These are phyloP conservation scores for Sinocyclocheilus grahami DNA, from an alignment of 2,113 vertebrate genomes.

Conservation along the genomic window DNA sequence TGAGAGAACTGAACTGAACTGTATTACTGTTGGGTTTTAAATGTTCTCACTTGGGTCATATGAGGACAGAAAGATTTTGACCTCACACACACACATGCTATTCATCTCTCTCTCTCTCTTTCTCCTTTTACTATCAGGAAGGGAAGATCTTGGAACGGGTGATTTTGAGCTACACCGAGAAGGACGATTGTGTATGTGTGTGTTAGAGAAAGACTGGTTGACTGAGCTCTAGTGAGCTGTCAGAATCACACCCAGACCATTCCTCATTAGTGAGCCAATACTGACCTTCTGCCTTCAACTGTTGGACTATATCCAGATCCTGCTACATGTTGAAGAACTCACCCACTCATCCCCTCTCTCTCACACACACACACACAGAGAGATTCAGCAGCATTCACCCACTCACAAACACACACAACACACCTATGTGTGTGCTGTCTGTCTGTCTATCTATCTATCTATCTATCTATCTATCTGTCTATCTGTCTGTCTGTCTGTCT, in stretches of 20 bases:
- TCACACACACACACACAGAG: not conserved
- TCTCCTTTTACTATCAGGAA: not conserved
- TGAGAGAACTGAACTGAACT: not conserved
- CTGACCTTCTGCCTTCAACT: constrained; percentile 43
- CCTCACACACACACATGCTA: not conserved
- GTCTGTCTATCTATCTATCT: too few species aligned
- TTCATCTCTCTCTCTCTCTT: not conserved
- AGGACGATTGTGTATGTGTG: not conserved
- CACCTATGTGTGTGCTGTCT: too few species aligned
- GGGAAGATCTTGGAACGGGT: not conserved
- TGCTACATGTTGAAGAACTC: not conserved
- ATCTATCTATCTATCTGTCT: too few species aligned
- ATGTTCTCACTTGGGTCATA: not conserved
- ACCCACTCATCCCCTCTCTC: not conserved
- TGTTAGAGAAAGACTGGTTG: constrained; percentile 11
- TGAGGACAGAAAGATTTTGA: not conserved
- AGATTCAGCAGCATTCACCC: constrained; percentile 13
- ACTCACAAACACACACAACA: not conserved
- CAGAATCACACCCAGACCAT: constrained; percentile 31
- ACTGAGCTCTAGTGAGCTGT: constrained; percentile 37
- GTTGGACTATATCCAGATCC: constrained; percentile 12
- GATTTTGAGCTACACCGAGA: not conserved
- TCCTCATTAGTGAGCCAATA: constrained; percentile 49
- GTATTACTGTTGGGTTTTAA: not conserved
- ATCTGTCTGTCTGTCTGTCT: too few species aligned